phyloP scores from a whole-genome alignment of 2,888 invertebrate species.

The Drosophila anceps region DNA sequence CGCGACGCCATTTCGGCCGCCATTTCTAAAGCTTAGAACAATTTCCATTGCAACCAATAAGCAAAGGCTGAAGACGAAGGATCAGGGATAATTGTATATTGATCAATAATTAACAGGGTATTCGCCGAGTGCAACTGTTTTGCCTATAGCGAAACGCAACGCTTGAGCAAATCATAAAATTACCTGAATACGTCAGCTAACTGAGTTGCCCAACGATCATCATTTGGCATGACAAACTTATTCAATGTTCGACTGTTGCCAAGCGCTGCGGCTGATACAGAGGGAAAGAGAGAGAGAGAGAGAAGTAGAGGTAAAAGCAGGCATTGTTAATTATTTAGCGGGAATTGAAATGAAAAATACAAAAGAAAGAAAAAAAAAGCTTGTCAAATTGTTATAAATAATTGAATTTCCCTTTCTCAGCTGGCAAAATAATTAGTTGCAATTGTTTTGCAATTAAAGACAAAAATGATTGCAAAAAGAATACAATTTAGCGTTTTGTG shows the following conservation, averaged over 20 bases:
- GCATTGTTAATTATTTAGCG: constrained; percentile 32
- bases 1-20: neutral
- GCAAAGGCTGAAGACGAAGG: too few relatives aligned
- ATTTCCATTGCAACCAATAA: neutral
- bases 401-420: constrained; percentile 15
- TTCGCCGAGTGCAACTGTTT: neutral
- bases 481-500: neutral
- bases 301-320: constrained; percentile 1
- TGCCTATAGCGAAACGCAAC: constrained; percentile 1
- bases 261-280: neutral
- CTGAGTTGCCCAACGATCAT: constrained; percentile 17
- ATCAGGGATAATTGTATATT: neutral
- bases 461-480: neutral
- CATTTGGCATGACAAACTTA: constrained; percentile 20
- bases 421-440: constrained; percentile 1
- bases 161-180: constrained; percentile 33
- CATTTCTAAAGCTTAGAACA: neutral
- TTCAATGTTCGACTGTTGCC: constrained; percentile 21
- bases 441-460: constrained; percentile 3
- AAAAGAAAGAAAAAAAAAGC: constrained; percentile 9
- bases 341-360: constrained; percentile 18
- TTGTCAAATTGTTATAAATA: constrained; percentile 33
- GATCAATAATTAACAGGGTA: constrained; percentile 1
- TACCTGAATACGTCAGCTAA: constrained; percentile 29
- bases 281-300: neutral